A percentile compares a stretch with the other conserved stretches of the same genome.
Evolutionary conservation across 2,888 invertebrate species (phyloP).

Genomic region (Caenorhabditis auriculariae): DNA sequence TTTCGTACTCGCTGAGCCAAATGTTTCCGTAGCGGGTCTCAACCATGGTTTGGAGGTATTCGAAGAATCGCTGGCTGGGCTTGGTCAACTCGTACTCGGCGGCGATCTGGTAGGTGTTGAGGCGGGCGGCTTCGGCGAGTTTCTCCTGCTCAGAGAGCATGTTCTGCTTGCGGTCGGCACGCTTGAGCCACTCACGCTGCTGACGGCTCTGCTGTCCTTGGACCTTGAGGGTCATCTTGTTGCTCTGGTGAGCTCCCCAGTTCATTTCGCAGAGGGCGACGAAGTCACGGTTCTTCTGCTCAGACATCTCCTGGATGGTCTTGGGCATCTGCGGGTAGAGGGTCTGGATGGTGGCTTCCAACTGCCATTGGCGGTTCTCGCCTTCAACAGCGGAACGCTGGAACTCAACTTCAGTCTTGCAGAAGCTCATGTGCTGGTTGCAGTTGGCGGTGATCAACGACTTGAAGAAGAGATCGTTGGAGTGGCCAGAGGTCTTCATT

Average conservation of each 20-base stretch:
- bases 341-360: constrained; percentile 16
- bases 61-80: constrained; percentile 12
- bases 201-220: constrained; percentile 33
- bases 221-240: constrained; percentile 27
- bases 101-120: constrained; percentile 36
- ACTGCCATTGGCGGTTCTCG: constrained; percentile 24
- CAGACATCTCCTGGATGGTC: constrained; percentile 24
- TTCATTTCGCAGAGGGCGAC: constrained; percentile 17
- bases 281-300: constrained; percentile 35
- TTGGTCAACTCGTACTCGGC: constrained; percentile 31
- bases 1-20: background rate
- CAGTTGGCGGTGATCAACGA: constrained; percentile 25
- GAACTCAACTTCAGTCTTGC: constrained; percentile 23
- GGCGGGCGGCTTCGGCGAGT: constrained; percentile 35
- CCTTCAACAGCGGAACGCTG: constrained; percentile 11
- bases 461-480: constrained; percentile 8
- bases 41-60: constrained; percentile 18
- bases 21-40: constrained; percentile 20
- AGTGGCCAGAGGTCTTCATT: constrained; percentile 14
- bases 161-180: constrained; percentile 21
- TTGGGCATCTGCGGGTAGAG: constrained; percentile 31
- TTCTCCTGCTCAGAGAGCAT: constrained; percentile 23
- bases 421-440: constrained; percentile 30
- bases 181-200: constrained; percentile 39
- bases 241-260: constrained; percentile 26